These are phyloP conservation scores for Ochotona princeps DNA, from an alignment of 2,113 vertebrate species.

Conservation along the genomic window DNA sequence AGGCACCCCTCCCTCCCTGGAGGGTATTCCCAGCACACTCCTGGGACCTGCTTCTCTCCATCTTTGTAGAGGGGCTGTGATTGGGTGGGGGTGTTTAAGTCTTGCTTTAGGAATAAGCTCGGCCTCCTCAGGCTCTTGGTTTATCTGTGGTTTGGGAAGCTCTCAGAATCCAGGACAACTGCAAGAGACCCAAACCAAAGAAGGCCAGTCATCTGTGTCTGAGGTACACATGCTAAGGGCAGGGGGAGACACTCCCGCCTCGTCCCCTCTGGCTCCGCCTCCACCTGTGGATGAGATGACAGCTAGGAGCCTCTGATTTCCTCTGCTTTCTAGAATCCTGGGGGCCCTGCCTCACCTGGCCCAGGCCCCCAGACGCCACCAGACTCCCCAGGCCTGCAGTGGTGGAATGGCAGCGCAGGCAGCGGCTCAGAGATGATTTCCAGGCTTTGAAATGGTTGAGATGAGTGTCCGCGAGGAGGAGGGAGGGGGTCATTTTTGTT, in stretches of 20 bases:
- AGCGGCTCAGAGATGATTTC: conserved; percentile 79
- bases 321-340: neutral
- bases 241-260: neutral
- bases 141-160: neutral
- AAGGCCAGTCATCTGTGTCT: neutral
- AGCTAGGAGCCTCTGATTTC: neutral
- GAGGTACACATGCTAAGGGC: neutral
- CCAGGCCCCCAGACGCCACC: neutral
- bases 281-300: neutral
- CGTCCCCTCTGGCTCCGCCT: accelerated
- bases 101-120: neutral
- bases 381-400: conserved; percentile 73
- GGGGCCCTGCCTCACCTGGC: neutral
- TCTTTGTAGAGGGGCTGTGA: neutral
- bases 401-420: conserved; percentile 80
- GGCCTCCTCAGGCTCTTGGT: neutral
- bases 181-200: conserved; percentile 15
- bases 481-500: conserved; percentile 82
- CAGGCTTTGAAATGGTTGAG: conserved; percentile 84
- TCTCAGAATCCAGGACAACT: conserved; percentile 41
- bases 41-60: neutral
- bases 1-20: neutral
- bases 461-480: conserved; percentile 66
- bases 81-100: neutral
- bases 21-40: neutral